phyloP scores from a whole-genome alignment of 1,140 invertebrate genomes.

The Eulimnadia texana region DNA sequence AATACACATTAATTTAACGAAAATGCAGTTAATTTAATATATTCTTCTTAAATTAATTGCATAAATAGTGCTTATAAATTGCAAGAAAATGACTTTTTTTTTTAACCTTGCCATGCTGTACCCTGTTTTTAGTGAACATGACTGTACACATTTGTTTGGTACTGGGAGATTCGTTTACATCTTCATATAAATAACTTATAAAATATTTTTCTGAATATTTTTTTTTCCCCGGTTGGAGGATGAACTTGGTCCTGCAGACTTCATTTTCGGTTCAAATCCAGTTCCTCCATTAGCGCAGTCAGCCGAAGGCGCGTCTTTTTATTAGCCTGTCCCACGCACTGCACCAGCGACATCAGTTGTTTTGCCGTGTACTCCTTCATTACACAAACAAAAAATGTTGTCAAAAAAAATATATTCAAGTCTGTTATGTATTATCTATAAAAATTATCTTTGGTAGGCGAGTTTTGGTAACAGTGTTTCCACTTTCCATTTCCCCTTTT shows the following conservation, averaged over 20 bases:
- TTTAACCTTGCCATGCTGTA: too few species aligned
- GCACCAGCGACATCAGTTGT: slow-evolving; percentile 69
- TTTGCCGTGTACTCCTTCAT: slow-evolving; percentile 73
- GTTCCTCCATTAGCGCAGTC: slow-evolving; percentile 51
- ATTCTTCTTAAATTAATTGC: not conserved
- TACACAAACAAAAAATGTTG: slow-evolving; percentile 23
- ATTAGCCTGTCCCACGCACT: slow-evolving; percentile 71
- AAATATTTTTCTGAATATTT: too few species aligned
- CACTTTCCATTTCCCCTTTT: too few species aligned
- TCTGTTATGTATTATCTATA: not conserved
- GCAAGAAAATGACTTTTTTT: not conserved
- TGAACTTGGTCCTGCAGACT: not conserved
- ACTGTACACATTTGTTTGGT: too few species aligned
- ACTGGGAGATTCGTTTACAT: too few species aligned
- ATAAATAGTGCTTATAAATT: not conserved
- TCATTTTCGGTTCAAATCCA: slow-evolving; percentile 13
- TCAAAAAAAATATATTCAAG: slow-evolving; percentile 18
- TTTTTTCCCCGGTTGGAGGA: too few species aligned
- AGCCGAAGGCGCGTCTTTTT: slow-evolving; percentile 70
- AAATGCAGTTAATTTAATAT: not conserved
- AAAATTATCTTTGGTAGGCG: too few species aligned
- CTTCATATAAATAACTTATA: too few species aligned
- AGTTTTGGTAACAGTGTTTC: too few species aligned
- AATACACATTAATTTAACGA: not conserved
- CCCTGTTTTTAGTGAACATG: too few species aligned